These are phyloP conservation scores for Pantherophis alleghaniensis DNA, from an alignment of 2,797 vertebrate genomes.

Conservation along the genomic window DNA sequence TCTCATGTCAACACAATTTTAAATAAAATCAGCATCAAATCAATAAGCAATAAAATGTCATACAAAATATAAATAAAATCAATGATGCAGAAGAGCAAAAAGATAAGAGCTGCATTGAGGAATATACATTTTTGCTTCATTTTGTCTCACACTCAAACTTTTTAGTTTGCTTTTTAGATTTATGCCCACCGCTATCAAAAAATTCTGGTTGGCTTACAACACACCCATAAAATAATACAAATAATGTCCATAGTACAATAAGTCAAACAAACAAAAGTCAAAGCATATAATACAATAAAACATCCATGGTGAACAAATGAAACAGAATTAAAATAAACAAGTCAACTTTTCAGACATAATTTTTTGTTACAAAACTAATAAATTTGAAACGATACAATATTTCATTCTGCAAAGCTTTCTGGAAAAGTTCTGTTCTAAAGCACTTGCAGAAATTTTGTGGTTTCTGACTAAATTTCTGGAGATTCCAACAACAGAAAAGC, in stretches of 20 bases:
- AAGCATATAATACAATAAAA: background rate
- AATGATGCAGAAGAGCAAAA: background rate
- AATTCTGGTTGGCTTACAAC: background rate
- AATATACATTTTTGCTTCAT: background rate
- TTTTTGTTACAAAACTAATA: background rate
- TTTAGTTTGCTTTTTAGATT: background rate
- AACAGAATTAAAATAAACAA: background rate
- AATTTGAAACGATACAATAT: background rate
- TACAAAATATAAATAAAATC: background rate
- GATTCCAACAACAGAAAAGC: background rate
- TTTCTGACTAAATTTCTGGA: background rate
- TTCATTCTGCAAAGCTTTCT: background rate
- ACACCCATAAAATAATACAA: background rate
- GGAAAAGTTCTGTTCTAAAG: background rate
- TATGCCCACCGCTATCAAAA: background rate
- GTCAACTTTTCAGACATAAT: background rate
- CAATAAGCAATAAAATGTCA: background rate
- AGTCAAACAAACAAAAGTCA: background rate
- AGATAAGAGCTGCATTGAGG: background rate
- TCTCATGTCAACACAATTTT: background rate
- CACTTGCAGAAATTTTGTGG: background rate
- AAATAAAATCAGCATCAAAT: background rate
- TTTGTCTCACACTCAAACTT: background rate
- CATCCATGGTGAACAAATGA: background rate
- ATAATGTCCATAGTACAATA: background rate